Evolutionary conservation across 2,888 invertebrate genomes (phyloP), one percentile per base, ranked within the genome.

Genomic region (Drosophila suboccidentalis): DNA sequence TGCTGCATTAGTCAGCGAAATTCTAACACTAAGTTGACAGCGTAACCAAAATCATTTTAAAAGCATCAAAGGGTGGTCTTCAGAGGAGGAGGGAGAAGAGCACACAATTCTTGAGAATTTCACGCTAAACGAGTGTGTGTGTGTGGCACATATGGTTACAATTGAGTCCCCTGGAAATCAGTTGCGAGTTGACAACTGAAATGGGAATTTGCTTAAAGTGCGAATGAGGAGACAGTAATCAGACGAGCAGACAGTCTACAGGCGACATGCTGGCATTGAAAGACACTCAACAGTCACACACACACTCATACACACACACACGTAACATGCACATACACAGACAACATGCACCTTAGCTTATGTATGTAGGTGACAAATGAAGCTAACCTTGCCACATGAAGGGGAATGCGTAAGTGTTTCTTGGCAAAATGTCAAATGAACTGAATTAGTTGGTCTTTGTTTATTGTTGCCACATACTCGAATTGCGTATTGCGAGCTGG

Each of bases 11-110:
- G 63, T 65, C 80, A 69, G 62, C 58, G 44, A 63, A 78, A 63
- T 68, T 65, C 49, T 41, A 58, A 65, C 78, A 75, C 69, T 80
- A 68, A 78, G 61, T 71, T 71, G 81, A 71, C 81, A 87, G 66
- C 58, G 15, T 34, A 32, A 15, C 58, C 17, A 38, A 68, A 69
- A 61, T 34, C 49, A 15, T 32, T 78, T 80, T 54, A 65, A 68
- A 60, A 71, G 59, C 71, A 71, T 26, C 26, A 43, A 66, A 36
- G 36, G 10, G 22, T 17, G 17, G 9, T 13, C 39, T 13, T 22
- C 46, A 11, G 17, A 15, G 26, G 17, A 15, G 26, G 13, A 22
- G 22, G 4, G 6, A 8, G n/a, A 17, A 17, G 19, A 41, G n/a
- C 44, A 41, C 49, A 69, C 54, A 72, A 65, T 75, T 80, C 74